Evolutionary conservation across 2,113 vertebrate species (phyloP), one percentile per base, ranked within the genome.

Genomic region (Ictalurus furcatus): DNA sequence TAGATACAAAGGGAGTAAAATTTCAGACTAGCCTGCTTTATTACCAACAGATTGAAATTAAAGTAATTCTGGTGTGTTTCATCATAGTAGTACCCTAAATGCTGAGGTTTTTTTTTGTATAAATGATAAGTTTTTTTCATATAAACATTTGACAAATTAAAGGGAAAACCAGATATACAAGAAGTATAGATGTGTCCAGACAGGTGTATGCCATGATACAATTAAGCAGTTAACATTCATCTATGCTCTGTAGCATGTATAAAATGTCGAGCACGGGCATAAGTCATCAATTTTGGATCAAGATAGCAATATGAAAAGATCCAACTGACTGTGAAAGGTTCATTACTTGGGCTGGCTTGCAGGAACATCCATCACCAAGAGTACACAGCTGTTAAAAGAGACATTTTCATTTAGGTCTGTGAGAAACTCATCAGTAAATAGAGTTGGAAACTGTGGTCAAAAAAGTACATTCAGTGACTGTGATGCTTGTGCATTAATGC

Each of bases 21-120:
- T 61, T 61, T 90, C 89, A 71, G 90, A 89, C 52, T 65, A 16
- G 87, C 17, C 87, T 73, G 67, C 40, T 90, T 40, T 74, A 54
- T 56, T 92, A 87, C 76, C 73, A 84, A 79, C 65, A 91, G 89
- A 85, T 85, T 85, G 81, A 83, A 88, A 61, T 79, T 48, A 4
- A 79, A 71, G 7, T 17, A 16, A 34, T 71, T 13, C 67, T 71
- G n/a, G 69, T 71, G 67, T 71, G 4, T 71, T 71, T 71, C 37
- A 5, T 17, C 14, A 71, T 71, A 37, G 30, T 34, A 71, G 28
- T 69, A 30, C 9, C 3, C 12, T 30, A 56, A 56, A 56, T 56
- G 54, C 13, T 56, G 54, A 56, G 54, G 3, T 13, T 14, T 52
- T 48, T 0, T 52, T 52, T 48, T 48, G 6, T 6, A 7, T 7